These are phyloP conservation scores for Sphecodes monilicornis DNA, from an alignment of 2,888 invertebrate genomes.

Conservation along the genomic window DNA sequence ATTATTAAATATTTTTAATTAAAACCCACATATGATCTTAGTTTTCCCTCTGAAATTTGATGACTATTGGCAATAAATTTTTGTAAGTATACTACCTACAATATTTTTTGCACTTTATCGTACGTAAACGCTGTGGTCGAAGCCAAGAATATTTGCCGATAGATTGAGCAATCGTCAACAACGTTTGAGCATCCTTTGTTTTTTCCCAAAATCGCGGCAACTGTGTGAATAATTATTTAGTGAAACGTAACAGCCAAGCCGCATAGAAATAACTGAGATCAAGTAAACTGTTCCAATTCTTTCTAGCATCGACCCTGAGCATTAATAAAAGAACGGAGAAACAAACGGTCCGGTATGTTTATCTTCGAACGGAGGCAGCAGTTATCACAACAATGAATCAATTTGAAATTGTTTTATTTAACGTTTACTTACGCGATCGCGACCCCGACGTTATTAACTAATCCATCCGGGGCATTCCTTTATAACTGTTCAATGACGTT, in stretches of 20 bases:
- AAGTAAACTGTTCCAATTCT: constrained; percentile 20
- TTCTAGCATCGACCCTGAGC: not conserved
- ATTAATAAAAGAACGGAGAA: constrained; percentile 1
- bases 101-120: not conserved
- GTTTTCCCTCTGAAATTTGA: not conserved
- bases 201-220: not conserved
- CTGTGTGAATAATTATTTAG: constrained; percentile 6
- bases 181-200: not conserved
- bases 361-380: not conserved
- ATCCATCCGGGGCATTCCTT: constrained; percentile 45
- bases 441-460: constrained; percentile 52
- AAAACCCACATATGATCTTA: too few species aligned
- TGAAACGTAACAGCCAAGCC: not conserved
- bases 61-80: not conserved
- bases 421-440: constrained; percentile 22
- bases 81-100: not conserved
- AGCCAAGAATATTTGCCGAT: not conserved
- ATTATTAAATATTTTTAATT: too few species aligned
- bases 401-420: constrained; percentile 46
- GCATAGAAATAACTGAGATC: constrained; percentile 12
- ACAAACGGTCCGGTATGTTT: not conserved
- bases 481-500: constrained; percentile 56
- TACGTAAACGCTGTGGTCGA: not conserved
- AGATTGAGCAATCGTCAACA: not conserved
- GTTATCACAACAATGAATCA: constrained; percentile 30